Base-by-base conservation (phyloP, 2,113 vertebrate genomes). In the Ophiodon elongatus region DNA sequence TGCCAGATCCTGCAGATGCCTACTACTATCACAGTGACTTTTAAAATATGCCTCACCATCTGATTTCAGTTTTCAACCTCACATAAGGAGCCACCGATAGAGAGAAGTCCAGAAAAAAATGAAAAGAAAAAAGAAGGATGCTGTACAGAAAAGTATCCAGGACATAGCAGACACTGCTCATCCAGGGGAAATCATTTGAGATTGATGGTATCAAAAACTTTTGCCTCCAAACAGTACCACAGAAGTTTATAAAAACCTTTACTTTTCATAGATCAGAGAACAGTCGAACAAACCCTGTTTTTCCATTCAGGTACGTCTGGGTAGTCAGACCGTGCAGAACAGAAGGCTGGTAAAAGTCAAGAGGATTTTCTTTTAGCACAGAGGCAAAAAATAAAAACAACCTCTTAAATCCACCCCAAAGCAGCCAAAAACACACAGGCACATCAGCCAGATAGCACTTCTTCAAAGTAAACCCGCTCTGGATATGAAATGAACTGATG, bases 401-500 rank as follows among this genome's bases (percentile, higher is more conserved):
- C 35, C 67, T 85, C 65, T 88, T 86, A 88, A 92, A 92, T 88
- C 82, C 71, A 87, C 54, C 59, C 78, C 21, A 86, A 83, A 89
- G 79, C 85, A 91, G 45, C 75, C 62, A 67, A 84, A 90, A 76
- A 86, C 75, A 89, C 80, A 88, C 76, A 81, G 71, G 77, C 85
- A 89, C 50, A 88, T 88, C 88, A 89, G 74, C 68, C 66, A 83
- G 72, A 83, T 84, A 86, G 77, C 83, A 74, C 73, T 69, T 75
- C 81, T 89, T 92, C 88, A 93, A 90, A 94, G 91, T 79, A 89
- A 88, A 86, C 75, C 75, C 33, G 82, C 85, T 76, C 89, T 83
- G 89, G 89, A 92, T 91, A 88, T 83, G 87, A 92, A 92, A 92
- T 85, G 81, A 92, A 93, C 94, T 89, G 92, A 95, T 93, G 92